Conservation (phyloP, 2,797 vertebrate genomes). For the Enteromius unitaeniatus region DNA sequence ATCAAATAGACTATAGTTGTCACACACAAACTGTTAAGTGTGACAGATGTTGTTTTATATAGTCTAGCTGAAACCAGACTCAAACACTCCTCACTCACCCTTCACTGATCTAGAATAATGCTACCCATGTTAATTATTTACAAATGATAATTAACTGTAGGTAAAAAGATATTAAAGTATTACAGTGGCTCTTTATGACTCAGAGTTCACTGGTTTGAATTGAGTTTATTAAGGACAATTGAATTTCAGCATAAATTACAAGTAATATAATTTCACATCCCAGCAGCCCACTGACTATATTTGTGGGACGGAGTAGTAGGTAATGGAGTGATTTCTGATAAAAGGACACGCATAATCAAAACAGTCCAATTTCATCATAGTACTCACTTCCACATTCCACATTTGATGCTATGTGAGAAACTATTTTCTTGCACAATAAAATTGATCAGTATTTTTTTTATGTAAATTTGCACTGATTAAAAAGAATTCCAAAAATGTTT, state of each 20-base stretch:
- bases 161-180: slow-evolving; percentile 15
- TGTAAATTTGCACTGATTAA: neutral
- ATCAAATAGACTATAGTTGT: neutral
- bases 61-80: slow-evolving; percentile 1
- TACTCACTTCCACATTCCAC: neutral
- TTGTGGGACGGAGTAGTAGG: neutral
- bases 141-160: neutral
- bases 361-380: neutral
- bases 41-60: neutral
- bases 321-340: slow-evolving; percentile 7
- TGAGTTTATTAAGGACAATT: slow-evolving; percentile 9
- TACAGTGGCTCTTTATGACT: neutral
- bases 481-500: neutral
- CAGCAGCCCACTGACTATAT: neutral
- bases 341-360: neutral
- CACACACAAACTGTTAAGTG: neutral
- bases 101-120: slow-evolving; percentile 10
- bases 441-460: neutral
- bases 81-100: neutral
- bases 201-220: neutral
- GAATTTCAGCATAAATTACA: slow-evolving; percentile 5
- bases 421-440: neutral
- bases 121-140: slow-evolving; percentile 11
- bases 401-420: neutral
- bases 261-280: slow-evolving; percentile 17